Percentiles rank a stretch among this genome's conserved stretches.
Conservation (phyloP, 2,113 vertebrate species). For the Oreochromis spilurus region DNA sequence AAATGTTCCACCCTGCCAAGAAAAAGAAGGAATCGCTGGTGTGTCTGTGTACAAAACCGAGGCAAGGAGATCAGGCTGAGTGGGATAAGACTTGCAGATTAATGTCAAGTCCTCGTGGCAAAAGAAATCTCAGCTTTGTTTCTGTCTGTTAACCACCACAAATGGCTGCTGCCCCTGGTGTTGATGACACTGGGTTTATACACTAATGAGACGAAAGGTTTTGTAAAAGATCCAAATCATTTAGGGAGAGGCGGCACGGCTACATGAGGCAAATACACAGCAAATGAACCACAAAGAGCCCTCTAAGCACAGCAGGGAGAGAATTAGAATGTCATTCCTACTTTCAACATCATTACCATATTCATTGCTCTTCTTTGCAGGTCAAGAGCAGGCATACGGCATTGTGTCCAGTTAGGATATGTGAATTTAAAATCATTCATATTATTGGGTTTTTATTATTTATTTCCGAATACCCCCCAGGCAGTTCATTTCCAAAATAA, state of each 20-base stretch:
- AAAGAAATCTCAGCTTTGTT: conserved; percentile 23
- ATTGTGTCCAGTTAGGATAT: conserved; percentile 3
- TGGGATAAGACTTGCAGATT: conserved; percentile 11
- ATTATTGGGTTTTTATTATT: background rate
- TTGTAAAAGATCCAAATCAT: conserved; percentile 48
- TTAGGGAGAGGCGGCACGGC: background rate
- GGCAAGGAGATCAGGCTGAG: background rate
- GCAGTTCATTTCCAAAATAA: background rate
- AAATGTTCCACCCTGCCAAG: background rate
- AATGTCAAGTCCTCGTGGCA: conserved; percentile 24
- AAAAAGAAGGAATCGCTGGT: background rate
- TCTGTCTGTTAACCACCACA: conserved; percentile 44
- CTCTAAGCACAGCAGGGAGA: conserved; percentile 42
- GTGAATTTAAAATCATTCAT: background rate
- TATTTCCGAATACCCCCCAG: background rate
- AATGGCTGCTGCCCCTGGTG: conserved; percentile 12
- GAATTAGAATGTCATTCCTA: conserved; percentile 46
- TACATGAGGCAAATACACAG: conserved; percentile 35
- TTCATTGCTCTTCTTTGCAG: conserved; percentile 28
- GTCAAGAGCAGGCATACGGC: conserved; percentile 21
- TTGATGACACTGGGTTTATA: conserved; percentile 22
- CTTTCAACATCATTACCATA: conserved; percentile 54
- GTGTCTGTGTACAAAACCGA: background rate
- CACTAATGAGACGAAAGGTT: conserved; percentile 58
- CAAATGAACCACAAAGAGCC: conserved; percentile 56